Conservation (phyloP, 2,113 vertebrate species). For the Motacilla alba region DNA sequence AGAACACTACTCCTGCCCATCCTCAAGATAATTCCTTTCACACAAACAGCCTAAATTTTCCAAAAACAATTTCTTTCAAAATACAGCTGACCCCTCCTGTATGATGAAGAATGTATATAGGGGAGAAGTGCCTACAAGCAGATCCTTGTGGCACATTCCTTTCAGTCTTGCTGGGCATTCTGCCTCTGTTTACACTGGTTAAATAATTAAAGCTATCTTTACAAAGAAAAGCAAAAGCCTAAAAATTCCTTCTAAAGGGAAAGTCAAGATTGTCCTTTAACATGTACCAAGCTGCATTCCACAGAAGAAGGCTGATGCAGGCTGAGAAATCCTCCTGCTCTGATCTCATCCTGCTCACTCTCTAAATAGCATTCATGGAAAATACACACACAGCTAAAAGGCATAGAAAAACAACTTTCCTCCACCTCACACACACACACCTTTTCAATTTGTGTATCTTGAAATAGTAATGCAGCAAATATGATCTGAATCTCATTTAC, state of each 20-base stretch:
- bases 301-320: neutral
- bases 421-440: neutral
- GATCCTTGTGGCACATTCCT: neutral
- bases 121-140: neutral
- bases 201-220: constrained; percentile 34
- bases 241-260: neutral
- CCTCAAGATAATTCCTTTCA: neutral
- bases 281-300: neutral
- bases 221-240: constrained; percentile 3
- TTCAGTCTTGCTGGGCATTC: neutral
- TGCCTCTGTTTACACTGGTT: constrained; percentile 21
- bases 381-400: neutral
- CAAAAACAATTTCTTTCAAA: neutral
- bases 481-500: constrained; percentile 19
- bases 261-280: neutral
- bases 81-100: neutral
- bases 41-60: neutral
- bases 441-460: neutral
- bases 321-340: neutral
- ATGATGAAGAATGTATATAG: neutral
- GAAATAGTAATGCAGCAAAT: constrained; percentile 10
- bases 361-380: neutral
- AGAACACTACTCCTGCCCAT: neutral
- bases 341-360: neutral
- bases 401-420: neutral